Evolutionary conservation across 2,888 invertebrate species (phyloP), one percentile per base, ranked within the genome.

Genomic region (Papilio gigon): DNA sequence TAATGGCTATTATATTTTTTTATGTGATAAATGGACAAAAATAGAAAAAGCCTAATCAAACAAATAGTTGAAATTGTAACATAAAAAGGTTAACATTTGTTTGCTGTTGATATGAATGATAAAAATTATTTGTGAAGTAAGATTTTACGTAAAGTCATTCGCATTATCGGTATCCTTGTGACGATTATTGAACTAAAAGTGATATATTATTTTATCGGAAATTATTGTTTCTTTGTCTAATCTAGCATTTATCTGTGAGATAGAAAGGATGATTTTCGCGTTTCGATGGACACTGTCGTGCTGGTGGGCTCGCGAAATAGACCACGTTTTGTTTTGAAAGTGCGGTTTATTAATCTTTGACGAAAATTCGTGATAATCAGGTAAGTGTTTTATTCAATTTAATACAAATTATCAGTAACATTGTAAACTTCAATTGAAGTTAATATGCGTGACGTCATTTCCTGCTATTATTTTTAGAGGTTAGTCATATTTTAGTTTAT

Each of bases 161-260:
- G 30, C 14, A 6, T 44, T 60, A 65, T 60, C 64, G 25, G 35
- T 60, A 61, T 63, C 63, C 67, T 25, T 44, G 71, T 78, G 75
- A 72, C 68, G 76, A 79, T 80, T 80, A 78, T 64, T 70, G 70
- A 69, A 70, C 65, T 67, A 74, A 59, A 65, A 68, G 67, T 67
- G 82, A 84, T 56, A 84, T 56, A 56, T 84, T 82, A 76, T 70
- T 66, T 78, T 84, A 84, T 85, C 84, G 71, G 65, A 72, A 73
- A 74, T 74, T 79, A 78, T 78, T 73, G 68, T 59, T 65, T 74
- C n/a, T 77, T 80, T 79, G 79, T 83, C 79, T 83, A 78, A 82
- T 82, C 82, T 77, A 73, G 67, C 40, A 74, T 76, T 78, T 81
- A 80, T 84, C 82, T 73, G 20, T 59, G 37, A 77, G 78, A 75